These are phyloP conservation scores for Heteromurus nitidus DNA, from an alignment of 2,888 invertebrate genomes.

Conservation along the genomic window DNA sequence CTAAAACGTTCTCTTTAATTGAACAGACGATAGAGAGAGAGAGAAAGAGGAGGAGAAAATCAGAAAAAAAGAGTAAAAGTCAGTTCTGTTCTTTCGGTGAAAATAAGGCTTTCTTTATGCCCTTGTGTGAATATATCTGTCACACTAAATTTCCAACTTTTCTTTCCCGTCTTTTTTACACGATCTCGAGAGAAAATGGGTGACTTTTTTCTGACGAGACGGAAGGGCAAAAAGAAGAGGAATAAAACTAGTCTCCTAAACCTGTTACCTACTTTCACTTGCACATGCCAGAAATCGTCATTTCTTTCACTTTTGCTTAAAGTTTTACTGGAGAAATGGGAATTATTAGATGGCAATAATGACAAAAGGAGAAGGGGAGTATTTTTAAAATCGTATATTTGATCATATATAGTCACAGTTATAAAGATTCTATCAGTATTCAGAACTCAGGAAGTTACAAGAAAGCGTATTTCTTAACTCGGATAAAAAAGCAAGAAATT, in stretches of 20 bases:
- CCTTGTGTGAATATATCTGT: neutral
- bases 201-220: neutral
- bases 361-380: too few species aligned
- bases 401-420: too few species aligned
- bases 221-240: too few species aligned
- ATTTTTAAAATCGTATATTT: too few species aligned
- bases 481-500: too few species aligned
- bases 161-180: neutral
- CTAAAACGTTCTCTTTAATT: too few species aligned
- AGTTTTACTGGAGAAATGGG: conserved; percentile 15
- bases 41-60: neutral
- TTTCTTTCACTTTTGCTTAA: conserved; percentile 29
- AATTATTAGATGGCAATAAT: too few species aligned
- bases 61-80: neutral
- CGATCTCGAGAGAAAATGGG: conserved; percentile 7
- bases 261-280: conserved; percentile 38
- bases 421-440: too few species aligned
- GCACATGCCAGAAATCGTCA: conserved; percentile 37
- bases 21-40: neutral
- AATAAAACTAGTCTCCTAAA: conserved; percentile 20
- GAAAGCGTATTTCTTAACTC: too few species aligned
- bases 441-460: too few species aligned
- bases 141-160: conserved; percentile 8
- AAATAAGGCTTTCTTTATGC: conserved; percentile 14
- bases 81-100: neutral